phyloP scores from a whole-genome alignment of 2,888 invertebrate genomes.

The Schrankia costaestrigalis region DNA sequence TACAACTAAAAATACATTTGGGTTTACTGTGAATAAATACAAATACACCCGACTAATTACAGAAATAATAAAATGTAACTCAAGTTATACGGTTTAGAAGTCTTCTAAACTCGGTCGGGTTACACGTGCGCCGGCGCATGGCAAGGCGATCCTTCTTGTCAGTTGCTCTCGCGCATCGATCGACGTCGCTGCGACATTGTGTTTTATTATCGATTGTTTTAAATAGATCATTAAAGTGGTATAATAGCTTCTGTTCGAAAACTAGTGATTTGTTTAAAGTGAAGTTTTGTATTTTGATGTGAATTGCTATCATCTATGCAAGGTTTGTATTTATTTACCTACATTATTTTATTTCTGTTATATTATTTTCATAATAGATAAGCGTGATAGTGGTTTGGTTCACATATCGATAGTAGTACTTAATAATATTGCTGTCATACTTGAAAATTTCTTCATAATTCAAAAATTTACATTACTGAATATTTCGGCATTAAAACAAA shows the following conservation, averaged over 20 bases:
- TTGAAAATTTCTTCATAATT: constrained; percentile 3
- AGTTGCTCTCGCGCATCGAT: constrained; percentile 72
- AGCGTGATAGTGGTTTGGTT: constrained; percentile 66
- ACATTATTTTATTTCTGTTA: constrained; percentile 29
- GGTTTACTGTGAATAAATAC: constrained; percentile 72
- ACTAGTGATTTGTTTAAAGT: constrained; percentile 14
- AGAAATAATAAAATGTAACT: constrained; percentile 13
- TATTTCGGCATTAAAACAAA: constrained; percentile 23
- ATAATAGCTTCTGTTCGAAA: constrained; percentile 33
- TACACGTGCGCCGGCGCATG: constrained; percentile 67
- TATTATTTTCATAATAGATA: constrained; percentile 51
- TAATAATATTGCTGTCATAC: constrained; percentile 7
- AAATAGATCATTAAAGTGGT: constrained; percentile 49
- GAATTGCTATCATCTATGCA: constrained; percentile 20
- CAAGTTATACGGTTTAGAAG: constrained; percentile 9
- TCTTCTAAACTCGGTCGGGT: constrained; percentile 47
- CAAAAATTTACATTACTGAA: constrained; percentile 8
- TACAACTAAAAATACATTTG: constrained; percentile 71
- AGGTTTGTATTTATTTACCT: constrained; percentile 41
- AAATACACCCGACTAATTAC: constrained; percentile 28
- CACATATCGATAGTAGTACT: constrained; percentile 16
- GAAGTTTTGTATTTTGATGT: constrained; percentile 32
- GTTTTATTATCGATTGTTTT: constrained; percentile 51
- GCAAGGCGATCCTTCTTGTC: constrained; percentile 58
- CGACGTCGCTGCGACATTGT: constrained; percentile 43